A percentile compares a stretch with the other conserved stretches of the same genome.
Conservation (phyloP, 2,797 vertebrate species). For the Tolypeutes matacus region DNA sequence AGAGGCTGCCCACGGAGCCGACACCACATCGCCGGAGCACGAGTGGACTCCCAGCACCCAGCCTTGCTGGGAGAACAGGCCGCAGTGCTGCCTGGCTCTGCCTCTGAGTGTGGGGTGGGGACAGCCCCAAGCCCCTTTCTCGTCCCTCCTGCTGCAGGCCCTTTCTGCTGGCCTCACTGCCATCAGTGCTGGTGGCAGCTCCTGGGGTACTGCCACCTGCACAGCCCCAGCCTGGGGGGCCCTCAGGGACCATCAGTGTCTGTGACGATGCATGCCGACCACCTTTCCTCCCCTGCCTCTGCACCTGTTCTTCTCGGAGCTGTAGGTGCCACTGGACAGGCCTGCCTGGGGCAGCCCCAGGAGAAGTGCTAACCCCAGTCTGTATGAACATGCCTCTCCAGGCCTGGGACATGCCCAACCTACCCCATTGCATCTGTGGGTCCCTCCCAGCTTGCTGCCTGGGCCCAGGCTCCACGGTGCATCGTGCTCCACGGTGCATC, state of each 20-base stretch:
- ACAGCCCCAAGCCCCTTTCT: slow-evolving; percentile 61
- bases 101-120: background rate
- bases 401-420: slow-evolving; percentile 32
- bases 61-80: slow-evolving; percentile 69
- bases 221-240: slow-evolving; percentile 43
- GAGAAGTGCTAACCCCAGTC: slow-evolving; percentile 63
- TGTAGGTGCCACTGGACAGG: background rate
- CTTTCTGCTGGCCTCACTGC: background rate
- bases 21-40: background rate
- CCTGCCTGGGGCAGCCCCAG: background rate
- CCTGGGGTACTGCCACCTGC: slow-evolving; percentile 80
- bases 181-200: slow-evolving; percentile 78
- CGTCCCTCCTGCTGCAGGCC: background rate
- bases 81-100: slow-evolving; percentile 57
- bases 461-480: slow-evolving; percentile 71
- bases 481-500: background rate
- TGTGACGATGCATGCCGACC: background rate
- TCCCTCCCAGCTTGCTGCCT: slow-evolving; percentile 67
- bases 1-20: accelerated
- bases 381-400: background rate
- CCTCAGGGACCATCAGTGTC: slow-evolving; percentile 85
- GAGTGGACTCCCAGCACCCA: slow-evolving; percentile 64
- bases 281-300: slow-evolving; percentile 2
- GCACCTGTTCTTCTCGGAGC: background rate
- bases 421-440: background rate